phyloP scores from a whole-genome alignment of 2,797 vertebrate genomes.

The Gouania willdenowi region DNA sequence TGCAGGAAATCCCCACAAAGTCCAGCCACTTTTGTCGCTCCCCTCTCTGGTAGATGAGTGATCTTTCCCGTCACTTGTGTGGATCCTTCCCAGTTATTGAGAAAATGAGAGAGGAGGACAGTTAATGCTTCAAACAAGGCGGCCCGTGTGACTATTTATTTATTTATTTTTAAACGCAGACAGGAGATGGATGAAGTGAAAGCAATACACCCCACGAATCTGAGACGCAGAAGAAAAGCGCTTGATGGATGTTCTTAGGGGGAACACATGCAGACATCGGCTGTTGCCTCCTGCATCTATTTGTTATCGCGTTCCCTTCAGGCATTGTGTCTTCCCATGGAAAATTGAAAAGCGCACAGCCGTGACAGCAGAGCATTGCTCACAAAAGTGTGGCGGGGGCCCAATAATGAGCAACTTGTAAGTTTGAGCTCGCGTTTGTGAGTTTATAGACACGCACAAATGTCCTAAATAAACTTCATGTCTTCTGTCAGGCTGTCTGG shows the following conservation, averaged over 20 bases:
- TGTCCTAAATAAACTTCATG: constrained; percentile 33
- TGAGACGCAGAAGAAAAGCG: constrained; percentile 38
- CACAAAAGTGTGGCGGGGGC: constrained; percentile 25
- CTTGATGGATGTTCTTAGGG: constrained; percentile 42
- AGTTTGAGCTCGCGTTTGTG: constrained; percentile 6
- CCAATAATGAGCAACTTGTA: constrained; percentile 39
- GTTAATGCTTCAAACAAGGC: neutral
- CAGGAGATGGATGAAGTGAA: constrained; percentile 23
- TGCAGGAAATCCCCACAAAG: constrained; percentile 66
- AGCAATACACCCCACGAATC: constrained; percentile 19
- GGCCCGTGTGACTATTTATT: no score
- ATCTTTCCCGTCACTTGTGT: constrained; percentile 38
- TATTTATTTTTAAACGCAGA: neutral
- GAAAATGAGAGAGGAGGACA: neutral
- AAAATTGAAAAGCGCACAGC: constrained; percentile 54
- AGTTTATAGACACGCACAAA: constrained; percentile 16
- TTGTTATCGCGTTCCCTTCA: constrained; percentile 51
- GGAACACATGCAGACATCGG: constrained; percentile 23
- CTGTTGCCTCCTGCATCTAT: constrained; percentile 31
- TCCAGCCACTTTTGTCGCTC: constrained; percentile 53
- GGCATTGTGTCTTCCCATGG: constrained; percentile 35
- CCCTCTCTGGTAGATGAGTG: constrained; percentile 39
- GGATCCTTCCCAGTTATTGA: constrained; percentile 23
- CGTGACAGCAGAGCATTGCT: constrained; percentile 43
- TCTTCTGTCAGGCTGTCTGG: constrained; percentile 34